Conservation (phyloP, 2,113 vertebrate genomes). For the Spea bombifrons region DNA sequence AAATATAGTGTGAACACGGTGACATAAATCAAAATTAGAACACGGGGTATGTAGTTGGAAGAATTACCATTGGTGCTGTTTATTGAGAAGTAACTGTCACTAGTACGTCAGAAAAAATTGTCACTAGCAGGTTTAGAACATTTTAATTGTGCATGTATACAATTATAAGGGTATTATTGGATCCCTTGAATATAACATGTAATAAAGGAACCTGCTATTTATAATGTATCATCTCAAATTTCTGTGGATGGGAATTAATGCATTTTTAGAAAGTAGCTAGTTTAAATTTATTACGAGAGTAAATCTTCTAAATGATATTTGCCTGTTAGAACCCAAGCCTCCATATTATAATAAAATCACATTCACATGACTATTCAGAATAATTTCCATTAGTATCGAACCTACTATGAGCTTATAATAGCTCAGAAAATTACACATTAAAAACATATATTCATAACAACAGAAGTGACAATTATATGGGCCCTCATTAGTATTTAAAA, state of each 20-base stretch:
- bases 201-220: background rate
- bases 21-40: conserved; percentile 7
- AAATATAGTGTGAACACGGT: conserved; percentile 10
- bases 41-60: background rate
- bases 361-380: background rate
- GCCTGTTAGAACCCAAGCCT: conserved; percentile 5
- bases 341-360: background rate
- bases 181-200: background rate
- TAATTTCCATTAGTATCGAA: background rate
- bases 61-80: background rate
- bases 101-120: background rate
- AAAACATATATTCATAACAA: background rate
- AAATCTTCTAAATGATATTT: background rate
- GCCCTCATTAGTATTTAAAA: background rate
- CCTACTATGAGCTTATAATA: background rate
- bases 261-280: background rate
- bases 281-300: background rate
- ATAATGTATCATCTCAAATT: background rate
- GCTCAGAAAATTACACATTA: background rate
- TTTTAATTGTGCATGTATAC: background rate
- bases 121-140: background rate
- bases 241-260: background rate
- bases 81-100: background rate
- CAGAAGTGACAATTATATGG: background rate
- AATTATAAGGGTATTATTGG: background rate